Base-by-base conservation (phyloP, 1,140 invertebrate species). In the Sycobia sp. region DNA sequence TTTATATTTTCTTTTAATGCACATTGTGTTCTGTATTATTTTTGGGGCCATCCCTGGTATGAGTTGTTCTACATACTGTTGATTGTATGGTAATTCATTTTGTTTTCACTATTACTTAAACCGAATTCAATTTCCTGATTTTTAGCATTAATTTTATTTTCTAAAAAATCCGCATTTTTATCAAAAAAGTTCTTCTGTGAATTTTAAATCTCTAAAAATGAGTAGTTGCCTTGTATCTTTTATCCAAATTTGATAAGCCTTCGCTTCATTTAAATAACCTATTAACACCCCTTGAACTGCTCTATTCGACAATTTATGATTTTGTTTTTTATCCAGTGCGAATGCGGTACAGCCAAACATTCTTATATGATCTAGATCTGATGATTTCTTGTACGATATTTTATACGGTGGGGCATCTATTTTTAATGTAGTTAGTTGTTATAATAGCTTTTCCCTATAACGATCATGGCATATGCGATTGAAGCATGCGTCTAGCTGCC, bases 221-320 rank as follows among this genome's bases (percentile, higher is more conserved):
- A 64, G 53, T n/a, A 76, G 67, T 66, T 58, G 66, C 32, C 63
- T 68, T 9, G 41, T 51, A 4, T 62, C 57, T 22, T 67, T 57
- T 20, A 71, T 44, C 64, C 66, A 73, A n/a, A 72, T 44, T 39
- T 71, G 32, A 63, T 73, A 73, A 4, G 66, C 73, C 57, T 78
- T 76, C 16, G 62, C 51, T 56, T 72, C 43, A 4, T 67, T 57
- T 36, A 63, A 54, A 50, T 75, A 75, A 13, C 74, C 74, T 13
- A 77, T 60, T 25, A 80, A 69, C 22, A 41, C 20, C 36, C 25
- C 29, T 49, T 41, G 41, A 29, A 14, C 22, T 18, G 47, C 14
- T 22, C 11, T 43, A 2, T 20, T 43, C 22, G 18, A 39, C 4
- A 43, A 11, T 56, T 63, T 16, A 38, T 29, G 27, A 56, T 55